Percentiles rank a stretch among this genome's conserved stretches.
Evolutionary conservation across 2,797 vertebrate species (phyloP).

Genomic region (Cetoscarus ocellatus): DNA sequence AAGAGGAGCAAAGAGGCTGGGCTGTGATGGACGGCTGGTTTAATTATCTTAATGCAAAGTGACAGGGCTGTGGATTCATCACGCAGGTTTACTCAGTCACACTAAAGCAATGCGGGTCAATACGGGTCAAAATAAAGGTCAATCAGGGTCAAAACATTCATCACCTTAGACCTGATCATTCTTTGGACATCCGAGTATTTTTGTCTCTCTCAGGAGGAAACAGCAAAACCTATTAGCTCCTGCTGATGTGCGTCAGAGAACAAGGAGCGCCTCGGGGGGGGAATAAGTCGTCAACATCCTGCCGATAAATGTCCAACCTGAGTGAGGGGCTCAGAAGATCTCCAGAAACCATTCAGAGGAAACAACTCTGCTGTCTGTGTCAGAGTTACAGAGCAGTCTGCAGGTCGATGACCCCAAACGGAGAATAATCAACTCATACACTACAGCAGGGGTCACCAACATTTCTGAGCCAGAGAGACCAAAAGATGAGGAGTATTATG

Average conservation of each 20-base stretch:
- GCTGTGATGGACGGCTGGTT: background rate
- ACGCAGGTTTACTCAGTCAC: background rate
- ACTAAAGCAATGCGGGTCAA: no score
- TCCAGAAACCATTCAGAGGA: slow-evolving; percentile 6
- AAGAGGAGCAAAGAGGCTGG: background rate
- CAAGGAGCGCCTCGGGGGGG: slow-evolving; percentile 19
- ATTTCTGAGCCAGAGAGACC: no score
- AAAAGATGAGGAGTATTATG: no score
- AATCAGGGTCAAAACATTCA: background rate
- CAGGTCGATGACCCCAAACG: no score
- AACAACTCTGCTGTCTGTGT: slow-evolving; percentile 16
- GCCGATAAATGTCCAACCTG: slow-evolving; percentile 34
- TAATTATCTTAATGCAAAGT: no score
- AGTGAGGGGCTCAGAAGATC: background rate
- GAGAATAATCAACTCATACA: no score
- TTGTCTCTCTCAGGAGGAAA: slow-evolving; percentile 23
- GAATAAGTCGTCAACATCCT: slow-evolving; percentile 23
- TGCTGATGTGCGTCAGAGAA: slow-evolving; percentile 19
- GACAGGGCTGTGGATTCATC: no score
- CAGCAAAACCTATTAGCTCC: slow-evolving; percentile 49
- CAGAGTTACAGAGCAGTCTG: background rate
- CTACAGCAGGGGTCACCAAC: no score
- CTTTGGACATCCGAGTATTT: background rate
- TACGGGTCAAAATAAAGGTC: background rate
- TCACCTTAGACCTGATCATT: slow-evolving; percentile 1